Evolutionary conservation across 2,113 vertebrate genomes (phyloP), one percentile per base, ranked within the genome.

Genomic region (Oryzias javanicus): DNA sequence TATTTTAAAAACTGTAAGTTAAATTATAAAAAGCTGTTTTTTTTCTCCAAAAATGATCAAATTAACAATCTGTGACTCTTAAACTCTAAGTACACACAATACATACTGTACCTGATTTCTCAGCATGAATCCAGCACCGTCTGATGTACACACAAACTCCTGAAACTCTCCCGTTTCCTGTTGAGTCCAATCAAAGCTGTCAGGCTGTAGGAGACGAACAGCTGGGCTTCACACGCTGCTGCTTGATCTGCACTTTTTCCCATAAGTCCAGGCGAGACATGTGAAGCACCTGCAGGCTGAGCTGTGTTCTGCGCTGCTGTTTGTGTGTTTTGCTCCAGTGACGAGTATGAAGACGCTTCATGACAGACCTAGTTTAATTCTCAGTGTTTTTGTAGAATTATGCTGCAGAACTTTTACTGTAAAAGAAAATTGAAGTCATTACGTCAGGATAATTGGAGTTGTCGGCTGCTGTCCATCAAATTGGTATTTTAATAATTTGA

Each of bases 241-340:
- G 42, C 62, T 61, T 3, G 14, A 42, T 20, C 17, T 46, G 40
- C 71, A 15, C 14, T 16, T 27, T 25, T 42, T 58, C 74, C 64
- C 68, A 68, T 64, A 48, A 64, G 57, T 72, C 57, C 76, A 76
- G 74, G 69, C 54, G 71, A 58, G 69, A 78, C 60, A 56, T 50
- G 22, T 62, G 27, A 20, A 16, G 44, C 55, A 7, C 6, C 6
- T 24, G 22, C 72, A 47, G 59, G 59, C 60, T 48, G 52, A 42
- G 54, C 18, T 55, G 45, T 40, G 75, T 52, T 56, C 62, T 55
- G 42, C 48, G 27, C 42, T 65, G 42, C 44, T 69, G 45, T 54
- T 7, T n/a, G 41, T 67, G 40, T 3, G 4, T 59, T 78, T 56
- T 42, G 40, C 70, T 69, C 40, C 2, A 52, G 52, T 51, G 62